Conservation (phyloP, 2,797 vertebrate species). For the Aselliscus stoliczkanus region DNA sequence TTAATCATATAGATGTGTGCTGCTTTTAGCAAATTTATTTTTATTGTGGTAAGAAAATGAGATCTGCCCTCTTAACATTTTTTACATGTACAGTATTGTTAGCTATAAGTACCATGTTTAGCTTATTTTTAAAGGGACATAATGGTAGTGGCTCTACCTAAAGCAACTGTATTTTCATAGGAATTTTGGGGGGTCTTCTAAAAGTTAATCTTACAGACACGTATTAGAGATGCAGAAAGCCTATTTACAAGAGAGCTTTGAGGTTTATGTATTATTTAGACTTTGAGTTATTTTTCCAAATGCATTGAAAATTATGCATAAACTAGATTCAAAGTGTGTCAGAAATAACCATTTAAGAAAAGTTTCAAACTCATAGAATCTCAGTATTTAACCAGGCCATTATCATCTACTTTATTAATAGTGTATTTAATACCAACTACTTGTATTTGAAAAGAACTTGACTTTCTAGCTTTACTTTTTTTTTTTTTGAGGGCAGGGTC, state of each 20-base stretch:
- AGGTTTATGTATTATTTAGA: conserved; percentile 1
- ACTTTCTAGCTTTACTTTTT: conserved; percentile 37
- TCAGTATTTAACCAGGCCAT: not conserved
- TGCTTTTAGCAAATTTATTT: conserved; percentile 24
- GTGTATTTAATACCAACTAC: not conserved
- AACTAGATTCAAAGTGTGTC: conserved; percentile 19
- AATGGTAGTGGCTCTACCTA: not conserved
- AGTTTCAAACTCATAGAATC: conserved; percentile 44
- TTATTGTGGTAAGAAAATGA: conserved; percentile 8
- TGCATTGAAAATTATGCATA: conserved; percentile 25
- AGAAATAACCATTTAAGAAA: not conserved
- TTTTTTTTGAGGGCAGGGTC: too few species aligned
- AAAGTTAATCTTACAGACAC: conserved; percentile 13
- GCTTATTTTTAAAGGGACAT: conserved; percentile 14
- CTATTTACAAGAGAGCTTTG: not conserved
- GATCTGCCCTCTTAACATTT: not conserved
- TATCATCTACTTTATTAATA: conserved; percentile 46
- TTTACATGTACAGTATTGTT: not conserved
- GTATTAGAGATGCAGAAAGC: not conserved
- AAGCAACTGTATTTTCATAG: conserved; percentile 23
- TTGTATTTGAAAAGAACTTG: conserved; percentile 25
- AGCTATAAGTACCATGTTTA: not conserved
- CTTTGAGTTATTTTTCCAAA: conserved; percentile 41
- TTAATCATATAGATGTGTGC: not conserved
- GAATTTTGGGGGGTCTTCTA: conserved; percentile 41